These are phyloP conservation scores for Nannoperca australis DNA, from an alignment of 2,797 vertebrate genomes.

Conservation along the genomic window DNA sequence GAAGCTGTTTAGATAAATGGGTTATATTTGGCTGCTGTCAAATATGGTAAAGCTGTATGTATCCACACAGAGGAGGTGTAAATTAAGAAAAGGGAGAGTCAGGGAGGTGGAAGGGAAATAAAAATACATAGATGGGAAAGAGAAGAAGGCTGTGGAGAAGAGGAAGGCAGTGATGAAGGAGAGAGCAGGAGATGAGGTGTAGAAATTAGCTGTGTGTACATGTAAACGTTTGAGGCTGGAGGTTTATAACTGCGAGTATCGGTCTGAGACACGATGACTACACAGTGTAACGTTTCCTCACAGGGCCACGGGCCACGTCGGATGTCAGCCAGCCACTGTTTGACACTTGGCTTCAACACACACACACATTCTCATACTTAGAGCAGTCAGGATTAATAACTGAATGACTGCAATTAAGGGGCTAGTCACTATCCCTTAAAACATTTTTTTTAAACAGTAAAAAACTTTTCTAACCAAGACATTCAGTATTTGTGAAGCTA, in stretches of 20 bases:
- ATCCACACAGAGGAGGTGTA: background rate
- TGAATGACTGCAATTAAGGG: constrained; percentile 14
- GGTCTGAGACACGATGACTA: constrained; percentile 41
- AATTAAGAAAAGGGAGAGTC: background rate
- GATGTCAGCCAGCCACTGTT: constrained; percentile 51
- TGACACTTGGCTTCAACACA: constrained; percentile 48
- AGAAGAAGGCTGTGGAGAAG: constrained; percentile 5
- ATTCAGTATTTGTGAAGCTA: background rate
- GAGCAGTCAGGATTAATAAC: constrained; percentile 45
- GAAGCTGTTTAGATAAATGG: constrained; percentile 20
- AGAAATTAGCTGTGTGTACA: constrained; percentile 57
- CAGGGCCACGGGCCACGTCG: constrained; percentile 47
- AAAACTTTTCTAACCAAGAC: background rate
- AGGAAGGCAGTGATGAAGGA: constrained; percentile 13
- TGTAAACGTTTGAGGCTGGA: constrained; percentile 60
- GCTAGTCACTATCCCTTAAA: background rate
- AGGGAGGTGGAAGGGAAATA: background rate
- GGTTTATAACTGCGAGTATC: constrained; percentile 12
- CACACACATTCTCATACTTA: constrained; percentile 24
- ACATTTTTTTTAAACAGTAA: constrained; percentile 1
- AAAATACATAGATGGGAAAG: background rate
- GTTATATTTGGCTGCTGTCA: constrained; percentile 5
- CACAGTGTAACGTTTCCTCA: constrained; percentile 43
- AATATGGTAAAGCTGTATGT: background rate
- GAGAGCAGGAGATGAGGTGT: constrained; percentile 49